Conservation (phyloP, 2,888 invertebrate genomes). For the Hydriomena furcata region DNA sequence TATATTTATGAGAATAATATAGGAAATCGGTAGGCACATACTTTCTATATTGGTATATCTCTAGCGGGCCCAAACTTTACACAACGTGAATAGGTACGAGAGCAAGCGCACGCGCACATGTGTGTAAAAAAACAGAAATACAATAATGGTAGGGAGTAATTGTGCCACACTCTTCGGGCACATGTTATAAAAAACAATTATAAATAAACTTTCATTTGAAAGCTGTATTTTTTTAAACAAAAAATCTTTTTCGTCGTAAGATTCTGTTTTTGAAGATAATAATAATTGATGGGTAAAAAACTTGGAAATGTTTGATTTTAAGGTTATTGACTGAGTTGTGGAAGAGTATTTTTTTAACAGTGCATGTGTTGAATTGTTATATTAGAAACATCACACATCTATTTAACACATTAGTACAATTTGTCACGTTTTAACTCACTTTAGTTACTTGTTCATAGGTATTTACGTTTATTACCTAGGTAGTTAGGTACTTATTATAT, state of each 20-base stretch:
- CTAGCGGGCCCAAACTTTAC: slow-evolving; percentile 46
- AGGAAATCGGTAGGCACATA: no score
- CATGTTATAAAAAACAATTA: slow-evolving; percentile 58
- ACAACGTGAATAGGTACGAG: slow-evolving; percentile 44
- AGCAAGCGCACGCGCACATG: slow-evolving; percentile 68
- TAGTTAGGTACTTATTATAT: no score
- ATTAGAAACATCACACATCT: background rate
- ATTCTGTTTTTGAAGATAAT: slow-evolving; percentile 21
- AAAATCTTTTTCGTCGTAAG: slow-evolving; percentile 14
- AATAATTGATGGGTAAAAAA: slow-evolving; percentile 17
- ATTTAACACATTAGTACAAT: no score
- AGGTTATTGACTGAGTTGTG: slow-evolving; percentile 17
- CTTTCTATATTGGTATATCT: background rate
- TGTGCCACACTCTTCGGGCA: slow-evolving; percentile 71
- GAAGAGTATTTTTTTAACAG: background rate
- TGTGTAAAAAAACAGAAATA: slow-evolving; percentile 67
- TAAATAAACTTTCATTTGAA: slow-evolving; percentile 77
- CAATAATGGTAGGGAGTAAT: slow-evolving; percentile 73
- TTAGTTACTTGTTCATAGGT: no score
- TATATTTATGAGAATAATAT: no score
- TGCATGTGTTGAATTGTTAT: background rate
- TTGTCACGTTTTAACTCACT: no score
- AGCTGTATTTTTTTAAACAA: slow-evolving; percentile 30
- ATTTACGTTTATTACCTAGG: no score
- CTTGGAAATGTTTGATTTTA: slow-evolving; percentile 16